Evolutionary conservation across 2,888 invertebrate genomes (phyloP).

Genomic region (Noctuana brunneofusca): DNA sequence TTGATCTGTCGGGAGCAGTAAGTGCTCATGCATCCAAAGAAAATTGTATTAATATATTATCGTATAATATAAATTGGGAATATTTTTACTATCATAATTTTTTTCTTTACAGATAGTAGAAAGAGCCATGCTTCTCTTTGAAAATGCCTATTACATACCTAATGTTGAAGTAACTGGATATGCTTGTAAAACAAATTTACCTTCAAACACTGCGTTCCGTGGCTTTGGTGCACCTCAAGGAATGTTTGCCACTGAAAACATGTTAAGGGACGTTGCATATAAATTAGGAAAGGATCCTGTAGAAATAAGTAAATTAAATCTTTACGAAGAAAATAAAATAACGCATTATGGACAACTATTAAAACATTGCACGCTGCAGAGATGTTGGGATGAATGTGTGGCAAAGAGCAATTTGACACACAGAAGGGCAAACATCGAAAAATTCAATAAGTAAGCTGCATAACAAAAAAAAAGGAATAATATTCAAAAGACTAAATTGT

Average conservation of each 20-base stretch:
- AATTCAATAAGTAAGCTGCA: constrained; percentile 87
- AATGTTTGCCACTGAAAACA: constrained; percentile 92
- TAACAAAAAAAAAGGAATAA: not conserved
- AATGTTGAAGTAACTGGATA: constrained; percentile 87
- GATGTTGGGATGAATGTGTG: constrained; percentile 92
- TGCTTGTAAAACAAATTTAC: constrained; percentile 93
- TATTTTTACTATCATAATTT: not conserved
- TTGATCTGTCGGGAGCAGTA: constrained; percentile 91
- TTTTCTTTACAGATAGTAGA: constrained; percentile 86
- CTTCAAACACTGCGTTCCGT: constrained; percentile 96
- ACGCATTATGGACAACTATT: constrained; percentile 91
- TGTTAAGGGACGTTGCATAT: constrained; percentile 89
- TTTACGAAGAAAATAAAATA: constrained; percentile 89
- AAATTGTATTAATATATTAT: no score
- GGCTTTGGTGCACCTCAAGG: constrained; percentile 96
- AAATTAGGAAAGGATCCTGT: constrained; percentile 85
- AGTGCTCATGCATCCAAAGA: constrained; percentile 49
- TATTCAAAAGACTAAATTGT: no score
- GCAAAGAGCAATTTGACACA: constrained; percentile 84
- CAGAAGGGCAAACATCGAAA: constrained; percentile 82
- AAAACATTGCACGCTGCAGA: constrained; percentile 86
- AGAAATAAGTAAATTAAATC: constrained; percentile 87
- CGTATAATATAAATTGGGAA: not conserved
- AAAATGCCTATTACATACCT: constrained; percentile 92
- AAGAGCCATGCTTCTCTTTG: constrained; percentile 91